phyloP scores from a whole-genome alignment of 2,888 invertebrate species.

The Nasonia oneida region DNA sequence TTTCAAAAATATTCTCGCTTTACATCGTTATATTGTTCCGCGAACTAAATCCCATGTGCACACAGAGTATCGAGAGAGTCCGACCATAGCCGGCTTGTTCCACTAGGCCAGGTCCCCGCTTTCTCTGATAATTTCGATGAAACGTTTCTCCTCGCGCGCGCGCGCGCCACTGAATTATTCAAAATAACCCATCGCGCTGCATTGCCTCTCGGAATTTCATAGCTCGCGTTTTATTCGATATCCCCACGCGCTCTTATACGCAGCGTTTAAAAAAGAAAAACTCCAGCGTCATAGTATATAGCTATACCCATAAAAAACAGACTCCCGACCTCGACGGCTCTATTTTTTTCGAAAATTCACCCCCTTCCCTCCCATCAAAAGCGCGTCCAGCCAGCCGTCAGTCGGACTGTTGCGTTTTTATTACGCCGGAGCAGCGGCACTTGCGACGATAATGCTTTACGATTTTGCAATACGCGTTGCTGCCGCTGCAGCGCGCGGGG shows the following conservation, averaged over 20 bases:
- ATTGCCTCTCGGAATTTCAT: neutral
- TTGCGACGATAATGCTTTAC: slow-evolving; percentile 52
- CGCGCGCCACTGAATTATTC: neutral
- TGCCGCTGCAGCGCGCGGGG: neutral
- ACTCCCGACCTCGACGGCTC: neutral
- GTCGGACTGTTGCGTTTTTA: slow-evolving; percentile 5
- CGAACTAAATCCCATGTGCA: neutral
- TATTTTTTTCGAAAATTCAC: slow-evolving; percentile 3
- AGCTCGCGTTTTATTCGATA: neutral
- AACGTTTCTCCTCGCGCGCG: neutral
- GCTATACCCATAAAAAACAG: neutral
- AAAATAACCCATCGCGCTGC: neutral
- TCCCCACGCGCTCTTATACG: neutral
- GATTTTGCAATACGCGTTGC: slow-evolving; percentile 44
- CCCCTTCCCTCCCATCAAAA: neutral
- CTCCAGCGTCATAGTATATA: neutral
- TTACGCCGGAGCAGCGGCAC: neutral
- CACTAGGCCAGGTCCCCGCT: neutral
- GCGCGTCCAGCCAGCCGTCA: neutral
- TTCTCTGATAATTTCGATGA: neutral
- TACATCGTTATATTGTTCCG: no score
- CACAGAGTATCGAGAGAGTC: neutral
- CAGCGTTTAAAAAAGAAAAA: neutral
- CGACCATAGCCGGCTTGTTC: neutral
- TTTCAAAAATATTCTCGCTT: neutral